Base-by-base conservation (phyloP, 2,797 vertebrate genomes). In the Lacerta bilineata region DNA sequence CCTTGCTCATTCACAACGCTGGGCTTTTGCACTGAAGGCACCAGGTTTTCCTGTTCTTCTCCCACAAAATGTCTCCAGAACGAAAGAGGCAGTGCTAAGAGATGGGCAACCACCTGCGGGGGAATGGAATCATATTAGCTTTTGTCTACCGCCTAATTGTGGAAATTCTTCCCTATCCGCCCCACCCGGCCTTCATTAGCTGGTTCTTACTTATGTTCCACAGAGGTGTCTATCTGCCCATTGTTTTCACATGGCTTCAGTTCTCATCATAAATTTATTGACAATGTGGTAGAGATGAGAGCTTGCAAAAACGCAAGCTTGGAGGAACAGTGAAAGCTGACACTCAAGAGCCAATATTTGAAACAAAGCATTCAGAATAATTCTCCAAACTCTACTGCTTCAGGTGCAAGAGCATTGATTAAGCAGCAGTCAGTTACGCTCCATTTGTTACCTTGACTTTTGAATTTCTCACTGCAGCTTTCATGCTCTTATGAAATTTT, bases 71-170 rank as follows among this genome's bases (percentile, higher is more conserved):
- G 87, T 43, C 80, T 96, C 97, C 97, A 98, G 93, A 97, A 97
- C 59, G 88, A 93, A 0, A 87, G 74, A 0, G 97, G 95, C 82
- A 98, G 89, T 0, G 96, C 96, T 69, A 98, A 94, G 71, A 98
- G 96, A 33, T n/a, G 90, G 74, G 93, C 93, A 85, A 98, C 92
- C 78, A 97, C 98, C 98, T 98, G 75, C 33, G 3, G 33, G 46
- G 33, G 39, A 29, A 75, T 55, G 27, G 27, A 71, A 59, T 8
- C 10, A 3, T 41, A 50, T 50, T 23, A 85, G 27, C 29, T 7
- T 41, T 64, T 29, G 0, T 18, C 39, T 33, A 27, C 11, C 2
- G 61, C 39, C 69, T 74, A 7, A 55, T 17, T 11, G 25, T 1
- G 8, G 25, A 41, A 66, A 9, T 66, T 7, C 41, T 20, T 64